Conservation (phyloP, 2,113 vertebrate genomes). For the Gobius niger region DNA sequence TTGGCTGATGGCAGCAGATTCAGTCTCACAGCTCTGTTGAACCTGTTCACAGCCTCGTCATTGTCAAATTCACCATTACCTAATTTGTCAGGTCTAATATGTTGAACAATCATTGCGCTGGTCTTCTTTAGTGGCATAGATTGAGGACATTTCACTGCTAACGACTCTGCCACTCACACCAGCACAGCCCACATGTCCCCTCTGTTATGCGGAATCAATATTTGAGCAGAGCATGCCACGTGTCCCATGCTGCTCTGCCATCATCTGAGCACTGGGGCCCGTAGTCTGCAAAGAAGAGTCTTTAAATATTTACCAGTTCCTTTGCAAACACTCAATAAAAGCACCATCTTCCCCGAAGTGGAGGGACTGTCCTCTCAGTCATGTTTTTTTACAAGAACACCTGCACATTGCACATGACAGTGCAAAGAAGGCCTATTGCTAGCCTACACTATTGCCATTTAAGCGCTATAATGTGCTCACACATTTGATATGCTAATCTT, state of each 20-base stretch:
- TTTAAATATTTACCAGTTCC: conserved; percentile 7
- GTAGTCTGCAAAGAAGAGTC: not conserved
- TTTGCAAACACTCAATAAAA: conserved; percentile 7
- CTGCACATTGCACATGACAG: not conserved
- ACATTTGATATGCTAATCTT: too few relatives aligned
- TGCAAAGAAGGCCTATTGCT: not conserved
- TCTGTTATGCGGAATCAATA: not conserved
- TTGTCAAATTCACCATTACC: too few relatives aligned
- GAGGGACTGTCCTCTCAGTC: not conserved
- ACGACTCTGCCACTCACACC: not conserved
- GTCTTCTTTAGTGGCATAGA: too few relatives aligned
- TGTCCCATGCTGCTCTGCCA: not conserved
- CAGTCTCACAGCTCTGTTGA: too few relatives aligned
- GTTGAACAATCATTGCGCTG: too few relatives aligned
- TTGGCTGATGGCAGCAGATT: too few relatives aligned
- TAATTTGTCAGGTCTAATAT: too few relatives aligned
- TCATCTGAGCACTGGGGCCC: not conserved
- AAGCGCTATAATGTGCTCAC: not conserved
- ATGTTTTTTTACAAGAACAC: not conserved
- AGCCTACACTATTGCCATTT: not conserved
- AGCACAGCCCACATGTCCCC: not conserved
- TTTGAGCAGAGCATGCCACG: not conserved
- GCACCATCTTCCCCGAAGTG: not conserved
- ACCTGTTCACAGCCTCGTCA: too few relatives aligned
- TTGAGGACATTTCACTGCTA: not conserved